Evolutionary conservation across 2,888 invertebrate species (phyloP).

Genomic region (Harmothoe impar): DNA sequence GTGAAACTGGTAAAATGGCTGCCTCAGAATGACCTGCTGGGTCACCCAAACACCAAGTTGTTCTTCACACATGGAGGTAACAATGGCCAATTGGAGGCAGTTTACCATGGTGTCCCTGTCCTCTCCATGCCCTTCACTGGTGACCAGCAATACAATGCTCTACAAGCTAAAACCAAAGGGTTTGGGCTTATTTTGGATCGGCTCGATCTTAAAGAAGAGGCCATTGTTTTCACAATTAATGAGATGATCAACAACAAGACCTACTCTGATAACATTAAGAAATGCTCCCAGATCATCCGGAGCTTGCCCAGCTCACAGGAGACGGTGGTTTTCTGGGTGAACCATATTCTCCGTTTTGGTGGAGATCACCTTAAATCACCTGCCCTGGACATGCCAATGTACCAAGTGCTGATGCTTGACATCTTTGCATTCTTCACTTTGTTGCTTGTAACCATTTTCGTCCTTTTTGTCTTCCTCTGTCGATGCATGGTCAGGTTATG

Average conservation of each 20-base stretch:
- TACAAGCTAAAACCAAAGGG: not conserved
- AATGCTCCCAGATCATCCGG: not conserved
- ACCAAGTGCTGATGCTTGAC: too few species aligned
- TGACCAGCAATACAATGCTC: constrained; percentile 27
- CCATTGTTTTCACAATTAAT: not conserved
- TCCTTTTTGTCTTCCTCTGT: too few species aligned
- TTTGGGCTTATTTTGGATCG: not conserved
- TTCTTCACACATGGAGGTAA: constrained; percentile 40
- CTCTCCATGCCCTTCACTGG: constrained; percentile 31
- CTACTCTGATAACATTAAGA: not conserved
- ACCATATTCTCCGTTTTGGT: too few species aligned
- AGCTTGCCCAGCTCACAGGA: constrained; percentile 33
- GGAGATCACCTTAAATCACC: too few species aligned
- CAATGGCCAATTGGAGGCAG: constrained; percentile 37
- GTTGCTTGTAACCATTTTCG: too few species aligned
- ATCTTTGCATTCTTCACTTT: too few species aligned
- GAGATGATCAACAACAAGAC: not conserved
- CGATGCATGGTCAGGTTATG: too few species aligned
- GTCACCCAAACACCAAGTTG: too few species aligned
- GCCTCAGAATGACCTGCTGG: too few species aligned
- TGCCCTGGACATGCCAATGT: too few species aligned
- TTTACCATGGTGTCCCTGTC: constrained; percentile 37
- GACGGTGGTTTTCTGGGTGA: too few species aligned
- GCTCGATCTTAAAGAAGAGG: not conserved
- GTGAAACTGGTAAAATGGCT: too few species aligned